Evolutionary conservation across 1,140 invertebrate genomes (phyloP).

Genomic region (Hyles euphorbiae): DNA sequence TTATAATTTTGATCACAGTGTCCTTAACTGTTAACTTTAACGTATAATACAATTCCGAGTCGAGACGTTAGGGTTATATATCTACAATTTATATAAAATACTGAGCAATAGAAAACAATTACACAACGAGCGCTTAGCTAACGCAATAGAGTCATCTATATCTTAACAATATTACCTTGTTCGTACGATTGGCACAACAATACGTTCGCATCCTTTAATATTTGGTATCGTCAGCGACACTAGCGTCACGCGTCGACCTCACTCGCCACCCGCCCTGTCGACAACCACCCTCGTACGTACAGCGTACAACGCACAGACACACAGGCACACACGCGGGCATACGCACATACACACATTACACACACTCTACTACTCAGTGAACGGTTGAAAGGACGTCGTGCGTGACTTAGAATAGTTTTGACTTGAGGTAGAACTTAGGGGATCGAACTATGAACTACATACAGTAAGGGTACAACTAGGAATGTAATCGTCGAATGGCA

Average conservation of each 20-base stretch:
- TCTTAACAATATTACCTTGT: constrained; percentile 68
- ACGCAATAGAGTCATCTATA: constrained; percentile 60
- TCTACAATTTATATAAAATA: constrained; percentile 65
- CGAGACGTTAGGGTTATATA: constrained; percentile 46
- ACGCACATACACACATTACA: constrained; percentile 1
- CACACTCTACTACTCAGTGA: constrained; percentile 17
- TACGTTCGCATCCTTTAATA: constrained; percentile 54
- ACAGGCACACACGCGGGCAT: not conserved
- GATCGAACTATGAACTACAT: constrained; percentile 61
- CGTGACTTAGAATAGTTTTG: constrained; percentile 63
- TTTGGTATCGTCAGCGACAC: constrained; percentile 54
- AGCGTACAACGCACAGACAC: constrained; percentile 5
- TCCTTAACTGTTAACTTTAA: constrained; percentile 74
- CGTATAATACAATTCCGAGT: constrained; percentile 70
- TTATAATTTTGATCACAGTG: constrained; percentile 75
- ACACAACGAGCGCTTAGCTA: constrained; percentile 53
- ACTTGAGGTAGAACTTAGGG: constrained; percentile 72
- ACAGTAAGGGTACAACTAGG: constrained; percentile 64
- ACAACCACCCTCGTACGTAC: not conserved
- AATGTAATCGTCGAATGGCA: constrained; percentile 69
- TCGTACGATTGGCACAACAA: constrained; percentile 67
- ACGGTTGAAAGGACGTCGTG: constrained; percentile 51
- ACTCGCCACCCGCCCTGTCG: not conserved
- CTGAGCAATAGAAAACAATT: constrained; percentile 73
- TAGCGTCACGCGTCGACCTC: constrained; percentile 9